These are phyloP conservation scores for Cladopsammia gracilis DNA, from an alignment of 64 coral and sea anemone genomes.

Conservation along the genomic window DNA sequence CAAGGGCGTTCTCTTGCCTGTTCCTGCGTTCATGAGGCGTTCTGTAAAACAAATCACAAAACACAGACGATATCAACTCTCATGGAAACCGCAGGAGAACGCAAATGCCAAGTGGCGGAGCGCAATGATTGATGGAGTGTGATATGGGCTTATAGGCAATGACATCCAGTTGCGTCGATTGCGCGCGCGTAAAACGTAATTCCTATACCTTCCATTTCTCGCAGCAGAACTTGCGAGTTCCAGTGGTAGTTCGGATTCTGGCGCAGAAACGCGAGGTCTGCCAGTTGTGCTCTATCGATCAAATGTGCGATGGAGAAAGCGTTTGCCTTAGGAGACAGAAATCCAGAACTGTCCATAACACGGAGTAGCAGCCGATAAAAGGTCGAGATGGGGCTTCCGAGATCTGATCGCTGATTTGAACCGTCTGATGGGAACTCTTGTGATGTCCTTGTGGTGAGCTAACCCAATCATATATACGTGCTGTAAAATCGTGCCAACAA, in stretches of 20 bases:
- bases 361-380: slow-evolving; percentile 43
- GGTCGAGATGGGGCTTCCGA: slow-evolving; percentile 47
- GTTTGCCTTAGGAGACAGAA: slow-evolving; percentile 99
- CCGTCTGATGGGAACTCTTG: slow-evolving; percentile 13
- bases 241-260: slow-evolving; percentile 92
- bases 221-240: slow-evolving; percentile 86
- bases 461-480: slow-evolving; percentile 35
- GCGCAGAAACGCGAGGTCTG: slow-evolving; percentile 80
- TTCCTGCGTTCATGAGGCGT: slow-evolving; percentile 94
- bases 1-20: slow-evolving; percentile 82
- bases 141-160: background rate
- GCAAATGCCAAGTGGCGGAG: background rate
- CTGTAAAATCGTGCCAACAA: slow-evolving; percentile 6
- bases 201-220: slow-evolving; percentile 95
- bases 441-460: slow-evolving; percentile 1
- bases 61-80: slow-evolving; percentile 6
- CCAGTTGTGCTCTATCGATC: slow-evolving; percentile 94
- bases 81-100: slow-evolving; percentile 30
- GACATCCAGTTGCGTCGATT: background rate
- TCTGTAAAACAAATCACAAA: slow-evolving; percentile 79
- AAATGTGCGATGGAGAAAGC: slow-evolving; percentile 99
- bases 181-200: no score
- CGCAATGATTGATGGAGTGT: slow-evolving; percentile 13
- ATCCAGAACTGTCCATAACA: slow-evolving; percentile 96
- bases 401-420: slow-evolving; percentile 26